These are phyloP conservation scores for Oreocharis arfaki DNA, from an alignment of 2,113 vertebrate genomes.

Conservation along the genomic window DNA sequence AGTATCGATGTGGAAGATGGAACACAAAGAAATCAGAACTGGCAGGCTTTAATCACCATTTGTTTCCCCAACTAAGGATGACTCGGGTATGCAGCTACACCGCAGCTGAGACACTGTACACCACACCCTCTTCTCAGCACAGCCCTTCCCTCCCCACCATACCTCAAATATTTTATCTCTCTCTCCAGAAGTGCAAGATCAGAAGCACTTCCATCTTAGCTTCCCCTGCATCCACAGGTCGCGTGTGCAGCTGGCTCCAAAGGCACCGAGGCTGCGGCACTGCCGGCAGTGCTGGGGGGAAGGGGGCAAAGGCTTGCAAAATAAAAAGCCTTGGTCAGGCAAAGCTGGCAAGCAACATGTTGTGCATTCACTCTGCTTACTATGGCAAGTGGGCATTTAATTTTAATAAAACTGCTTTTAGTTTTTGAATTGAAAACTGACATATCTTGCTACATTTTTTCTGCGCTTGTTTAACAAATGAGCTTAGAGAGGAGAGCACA, in stretches of 20 bases:
- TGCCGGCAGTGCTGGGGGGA: background rate
- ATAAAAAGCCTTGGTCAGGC: background rate
- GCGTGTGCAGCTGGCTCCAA: rapidly evolving
- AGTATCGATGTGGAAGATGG: background rate
- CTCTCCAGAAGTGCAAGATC: background rate
- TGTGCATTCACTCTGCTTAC: background rate
- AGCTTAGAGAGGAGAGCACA: background rate
- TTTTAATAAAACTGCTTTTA: background rate
- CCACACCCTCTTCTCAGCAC: background rate
- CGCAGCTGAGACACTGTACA: background rate
- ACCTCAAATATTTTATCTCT: conserved; percentile 9
- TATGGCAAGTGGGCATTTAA: background rate
- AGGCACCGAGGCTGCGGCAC: rapidly evolving
- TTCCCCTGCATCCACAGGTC: background rate
- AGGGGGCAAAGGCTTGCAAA: background rate
- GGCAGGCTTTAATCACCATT: background rate
- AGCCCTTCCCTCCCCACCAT: conserved; percentile 7
- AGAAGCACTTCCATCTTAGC: background rate
- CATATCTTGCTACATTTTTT: rapidly evolving
- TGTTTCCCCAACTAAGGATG: conserved; percentile 11
- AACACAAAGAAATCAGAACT: background rate
- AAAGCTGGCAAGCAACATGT: rapidly evolving
- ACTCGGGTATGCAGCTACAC: background rate
- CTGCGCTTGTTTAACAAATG: background rate
- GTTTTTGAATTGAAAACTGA: background rate